phyloP scores from a whole-genome alignment of 1,140 invertebrate species.

The Scaptomyza montana region DNA sequence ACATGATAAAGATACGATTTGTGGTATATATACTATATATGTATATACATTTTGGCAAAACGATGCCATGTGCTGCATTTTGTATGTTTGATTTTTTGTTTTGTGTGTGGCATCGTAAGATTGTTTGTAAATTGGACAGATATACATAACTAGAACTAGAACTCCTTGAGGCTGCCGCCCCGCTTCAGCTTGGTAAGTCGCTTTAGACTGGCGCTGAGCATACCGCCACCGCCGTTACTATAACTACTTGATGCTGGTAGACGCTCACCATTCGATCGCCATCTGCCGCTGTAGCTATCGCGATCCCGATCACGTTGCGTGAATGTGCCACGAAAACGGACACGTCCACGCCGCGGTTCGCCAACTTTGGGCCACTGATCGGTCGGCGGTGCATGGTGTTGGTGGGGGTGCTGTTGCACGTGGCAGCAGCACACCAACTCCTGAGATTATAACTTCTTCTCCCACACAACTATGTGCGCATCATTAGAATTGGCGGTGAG shows the following conservation, averaged over 20 bases:
- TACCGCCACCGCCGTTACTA: conserved; percentile 27
- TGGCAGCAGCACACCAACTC: conserved; percentile 79
- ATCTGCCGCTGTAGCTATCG: conserved; percentile 23
- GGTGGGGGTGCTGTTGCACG: conserved; percentile 69
- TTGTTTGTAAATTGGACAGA: conserved; percentile 2
- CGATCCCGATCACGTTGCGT: conserved; percentile 53
- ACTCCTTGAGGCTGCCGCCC: conserved; percentile 78
- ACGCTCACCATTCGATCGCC: conserved; percentile 22
- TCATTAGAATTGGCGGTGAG: conserved; percentile 89
- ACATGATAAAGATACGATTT: conserved; percentile 10
- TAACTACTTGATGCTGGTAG: background rate
- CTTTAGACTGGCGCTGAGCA: conserved; percentile 66
- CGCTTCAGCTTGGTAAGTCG: conserved; percentile 76
- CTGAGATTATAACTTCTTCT: conserved; percentile 91
- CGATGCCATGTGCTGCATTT: conserved; percentile 3
- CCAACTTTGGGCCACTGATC: conserved; percentile 56
- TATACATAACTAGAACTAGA: conserved; percentile 37
- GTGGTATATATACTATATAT: background rate
- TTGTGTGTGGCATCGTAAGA: conserved; percentile 7
- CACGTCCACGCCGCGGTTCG: conserved; percentile 62
- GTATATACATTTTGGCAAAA: conserved; percentile 12
- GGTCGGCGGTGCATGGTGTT: conserved; percentile 59
- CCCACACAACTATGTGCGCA: conserved; percentile 95
- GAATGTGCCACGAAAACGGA: conserved; percentile 71
- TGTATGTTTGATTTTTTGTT: background rate